Evolutionary conservation across 1,140 invertebrate species (phyloP), one percentile per base, ranked within the genome.

Genomic region (Drosophila tani): DNA sequence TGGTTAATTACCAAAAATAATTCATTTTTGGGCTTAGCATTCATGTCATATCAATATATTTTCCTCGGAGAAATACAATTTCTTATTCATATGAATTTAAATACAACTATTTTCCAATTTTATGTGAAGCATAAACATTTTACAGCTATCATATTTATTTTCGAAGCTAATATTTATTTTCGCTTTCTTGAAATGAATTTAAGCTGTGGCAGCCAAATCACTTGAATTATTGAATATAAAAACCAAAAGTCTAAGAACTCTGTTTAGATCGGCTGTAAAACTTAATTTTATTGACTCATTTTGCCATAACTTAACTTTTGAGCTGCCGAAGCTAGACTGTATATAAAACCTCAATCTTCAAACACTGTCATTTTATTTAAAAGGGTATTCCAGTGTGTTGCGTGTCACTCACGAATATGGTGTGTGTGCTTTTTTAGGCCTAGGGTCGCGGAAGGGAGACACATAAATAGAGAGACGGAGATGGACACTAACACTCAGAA

Each of bases 401-500:
- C 77, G 75, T 79, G 77, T 50, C 60, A 78, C 57, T 65, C 56
- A 55, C 21, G 65, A 43, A 79, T 65, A 73, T 66, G 19, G 78
- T 58, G 29, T 46, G 38, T 45, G 19, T 41, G 19, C 15, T 41
- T 40, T 5, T 5, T 15, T 35, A 24, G 49, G 67, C 32, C 40
- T 46, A 27, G 29, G 43, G 41, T 56, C 14, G 46, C 32, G 17
- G 45, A 5, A 32, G 17, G 19, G 45, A 46, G 49, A 56, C 45
- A 76, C 24, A 51, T 35, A 49, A 51, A 46, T 56, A 24, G 41
- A 50, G 49, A 46, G 50, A 32, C 35, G 11, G 43, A 56, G 46
- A 67, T 82, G 74, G 73, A 73, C 64, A 69, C 70, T 83, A 73
- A 63, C 56, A 67, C 66, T 73, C 53, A 24, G 45, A 77, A 76